phyloP scores from a whole-genome alignment of 2,888 invertebrate genomes.

The Drosophila maculinotata region DNA sequence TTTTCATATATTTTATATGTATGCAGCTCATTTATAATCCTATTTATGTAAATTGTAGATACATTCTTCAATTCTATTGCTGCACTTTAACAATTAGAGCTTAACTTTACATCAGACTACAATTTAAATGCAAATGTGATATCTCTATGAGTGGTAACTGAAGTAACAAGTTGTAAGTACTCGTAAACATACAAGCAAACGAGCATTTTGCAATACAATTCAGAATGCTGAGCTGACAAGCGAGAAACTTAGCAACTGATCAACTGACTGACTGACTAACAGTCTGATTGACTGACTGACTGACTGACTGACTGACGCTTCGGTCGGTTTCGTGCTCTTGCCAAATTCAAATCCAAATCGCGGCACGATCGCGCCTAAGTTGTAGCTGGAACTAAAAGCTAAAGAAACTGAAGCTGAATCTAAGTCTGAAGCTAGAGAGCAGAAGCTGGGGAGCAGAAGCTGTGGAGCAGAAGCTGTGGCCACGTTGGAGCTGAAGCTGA shows the following conservation, averaged over 20 bases:
- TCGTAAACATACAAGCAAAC: constrained; percentile 5
- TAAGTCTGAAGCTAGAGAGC: constrained; percentile 21
- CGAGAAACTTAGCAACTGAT: constrained; percentile 25
- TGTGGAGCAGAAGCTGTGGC: constrained; percentile 37
- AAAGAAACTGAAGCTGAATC: constrained; percentile 21
- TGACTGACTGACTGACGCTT: constrained; percentile 21
- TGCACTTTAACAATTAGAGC: neutral
- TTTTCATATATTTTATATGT: too few species aligned
- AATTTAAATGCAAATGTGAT: constrained; percentile 30
- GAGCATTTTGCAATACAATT: constrained; percentile 52
- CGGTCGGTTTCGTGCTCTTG: constrained; percentile 68
- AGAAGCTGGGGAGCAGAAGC: constrained; percentile 26
- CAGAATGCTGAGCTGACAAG: constrained; percentile 24
- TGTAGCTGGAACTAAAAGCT: constrained; percentile 30
- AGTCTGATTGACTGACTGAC: constrained; percentile 22
- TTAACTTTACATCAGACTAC: constrained; percentile 8
- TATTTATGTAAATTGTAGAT: neutral
- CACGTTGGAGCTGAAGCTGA: constrained; percentile 63
- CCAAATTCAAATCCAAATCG: constrained; percentile 79
- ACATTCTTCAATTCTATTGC: neutral
- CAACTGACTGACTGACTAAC: constrained; percentile 14
- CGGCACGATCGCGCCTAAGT: constrained; percentile 65
- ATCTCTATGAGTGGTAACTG: constrained; percentile 18
- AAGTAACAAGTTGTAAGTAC: constrained; percentile 8
- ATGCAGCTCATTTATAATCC: too few species aligned